Percentiles rank a stretch among this genome's conserved stretches.
These are phyloP conservation scores for Pyxicephalus adspersus DNA, from an alignment of 2,113 vertebrate genomes.

Conservation along the genomic window DNA sequence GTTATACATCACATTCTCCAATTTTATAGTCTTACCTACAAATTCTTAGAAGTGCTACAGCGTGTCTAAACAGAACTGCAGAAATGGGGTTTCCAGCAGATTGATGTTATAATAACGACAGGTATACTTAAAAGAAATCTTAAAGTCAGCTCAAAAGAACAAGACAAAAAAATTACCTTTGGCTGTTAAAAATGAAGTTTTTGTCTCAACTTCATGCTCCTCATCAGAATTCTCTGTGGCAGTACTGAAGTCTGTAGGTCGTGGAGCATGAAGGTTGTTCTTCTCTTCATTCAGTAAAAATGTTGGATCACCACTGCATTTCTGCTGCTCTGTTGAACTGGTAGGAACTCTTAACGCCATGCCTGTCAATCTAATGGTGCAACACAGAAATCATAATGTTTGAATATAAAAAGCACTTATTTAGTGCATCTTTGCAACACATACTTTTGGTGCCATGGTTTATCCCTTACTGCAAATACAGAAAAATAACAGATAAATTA, in stretches of 20 bases:
- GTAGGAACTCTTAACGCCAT: conserved; percentile 63
- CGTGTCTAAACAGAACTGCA: too few species aligned
- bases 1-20: too few species aligned
- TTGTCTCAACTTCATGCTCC: not conserved
- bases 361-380: conserved; percentile 47
- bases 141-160: too few species aligned
- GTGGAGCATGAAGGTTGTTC: not conserved
- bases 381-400: not conserved
- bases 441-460: not conserved
- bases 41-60: too few species aligned
- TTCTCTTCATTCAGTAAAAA: conserved; percentile 17
- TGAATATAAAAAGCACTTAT: not conserved
- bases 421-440: not conserved
- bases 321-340: conserved; percentile 24
- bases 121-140: too few species aligned
- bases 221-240: not conserved
- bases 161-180: conserved; percentile 58
- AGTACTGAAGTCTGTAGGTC: not conserved
- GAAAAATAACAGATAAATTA: too few species aligned
- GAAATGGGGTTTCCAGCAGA: too few species aligned
- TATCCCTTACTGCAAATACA: too few species aligned
- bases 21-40: too few species aligned
- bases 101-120: too few species aligned
- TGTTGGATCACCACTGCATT: not conserved
- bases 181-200: conserved; percentile 25